Percentiles rank a stretch among this genome's conserved stretches.
Evolutionary conservation across 2,888 invertebrate genomes (phyloP).

Genomic region (Mesoligia furuncula): DNA sequence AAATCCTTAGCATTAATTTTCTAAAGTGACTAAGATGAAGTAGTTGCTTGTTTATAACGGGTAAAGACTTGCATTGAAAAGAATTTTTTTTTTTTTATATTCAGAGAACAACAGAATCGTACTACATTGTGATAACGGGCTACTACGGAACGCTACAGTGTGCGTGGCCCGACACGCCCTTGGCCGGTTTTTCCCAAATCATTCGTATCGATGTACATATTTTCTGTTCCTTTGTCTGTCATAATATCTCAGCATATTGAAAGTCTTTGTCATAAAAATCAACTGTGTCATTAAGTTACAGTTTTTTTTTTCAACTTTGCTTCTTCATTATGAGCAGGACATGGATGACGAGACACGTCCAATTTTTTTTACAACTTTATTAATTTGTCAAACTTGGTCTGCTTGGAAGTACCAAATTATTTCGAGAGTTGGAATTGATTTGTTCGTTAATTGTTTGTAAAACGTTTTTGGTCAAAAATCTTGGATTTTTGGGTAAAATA

Average conservation of each 20-base stretch:
- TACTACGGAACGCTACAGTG: too few species aligned
- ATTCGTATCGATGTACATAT: background rate
- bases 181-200: background rate
- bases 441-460: constrained; percentile 43
- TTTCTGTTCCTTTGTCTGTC: background rate
- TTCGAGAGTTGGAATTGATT: constrained; percentile 35
- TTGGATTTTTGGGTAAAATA: background rate
- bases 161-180: too few species aligned
- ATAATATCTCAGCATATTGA: background rate
- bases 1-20: too few species aligned
- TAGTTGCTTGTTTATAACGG: too few species aligned
- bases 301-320: constrained; percentile 27
- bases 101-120: too few species aligned
- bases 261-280: constrained; percentile 13
- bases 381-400: constrained; percentile 46
- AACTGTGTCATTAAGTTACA: constrained; percentile 13
- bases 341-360: constrained; percentile 20
- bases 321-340: constrained; percentile 3
- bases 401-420: constrained; percentile 36
- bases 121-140: too few species aligned
- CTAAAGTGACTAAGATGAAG: too few species aligned
- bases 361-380: constrained; percentile 52
- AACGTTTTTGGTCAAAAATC: background rate
- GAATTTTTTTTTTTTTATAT: too few species aligned
- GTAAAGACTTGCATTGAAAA: too few species aligned